phyloP scores from a whole-genome alignment of 2,888 invertebrate genomes.

The Orthonevra nobilis region DNA sequence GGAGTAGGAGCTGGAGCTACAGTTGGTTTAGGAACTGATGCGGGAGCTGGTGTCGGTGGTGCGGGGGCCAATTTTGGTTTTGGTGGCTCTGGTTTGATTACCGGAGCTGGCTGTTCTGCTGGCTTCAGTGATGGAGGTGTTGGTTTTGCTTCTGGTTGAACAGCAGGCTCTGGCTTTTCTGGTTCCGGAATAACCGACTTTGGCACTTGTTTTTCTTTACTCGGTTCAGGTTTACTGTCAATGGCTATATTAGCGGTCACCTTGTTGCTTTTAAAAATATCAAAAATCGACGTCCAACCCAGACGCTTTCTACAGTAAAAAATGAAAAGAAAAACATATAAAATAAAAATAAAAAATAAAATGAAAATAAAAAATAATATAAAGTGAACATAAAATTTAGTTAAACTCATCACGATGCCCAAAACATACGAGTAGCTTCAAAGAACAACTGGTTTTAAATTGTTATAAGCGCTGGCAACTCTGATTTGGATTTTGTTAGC shows the following conservation, averaged over 20 bases:
- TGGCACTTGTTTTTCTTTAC: conserved; percentile 53
- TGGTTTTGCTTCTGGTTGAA: conserved; percentile 44
- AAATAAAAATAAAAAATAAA: conserved; percentile 58
- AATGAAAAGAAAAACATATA: conserved; percentile 71
- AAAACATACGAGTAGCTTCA: not conserved
- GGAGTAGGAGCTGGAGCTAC: conserved; percentile 51
- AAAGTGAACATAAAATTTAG: conserved; percentile 2
- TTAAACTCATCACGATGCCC: conserved; percentile 11
- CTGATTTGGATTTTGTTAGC: conserved; percentile 11
- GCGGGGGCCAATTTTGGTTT: conserved; percentile 53
- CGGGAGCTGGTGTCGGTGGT: conserved; percentile 68
- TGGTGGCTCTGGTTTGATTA: conserved; percentile 40
- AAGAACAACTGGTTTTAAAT: too few relatives aligned
- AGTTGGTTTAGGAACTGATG: conserved; percentile 35
- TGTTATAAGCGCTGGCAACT: too few relatives aligned
- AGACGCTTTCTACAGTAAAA: conserved; percentile 78
- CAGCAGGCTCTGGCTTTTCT: conserved; percentile 25
- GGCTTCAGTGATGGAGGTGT: conserved; percentile 45
- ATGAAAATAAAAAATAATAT: conserved; percentile 46
- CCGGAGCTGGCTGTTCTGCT: conserved; percentile 2
- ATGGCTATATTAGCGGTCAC: conserved; percentile 74
- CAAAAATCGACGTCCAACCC: conserved; percentile 77
- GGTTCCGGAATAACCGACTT: conserved; percentile 65
- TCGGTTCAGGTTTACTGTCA: conserved; percentile 70
- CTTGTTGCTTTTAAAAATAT: conserved; percentile 77